phyloP scores from a whole-genome alignment of 2,888 invertebrate genomes.

The Acrobasis suavella region DNA sequence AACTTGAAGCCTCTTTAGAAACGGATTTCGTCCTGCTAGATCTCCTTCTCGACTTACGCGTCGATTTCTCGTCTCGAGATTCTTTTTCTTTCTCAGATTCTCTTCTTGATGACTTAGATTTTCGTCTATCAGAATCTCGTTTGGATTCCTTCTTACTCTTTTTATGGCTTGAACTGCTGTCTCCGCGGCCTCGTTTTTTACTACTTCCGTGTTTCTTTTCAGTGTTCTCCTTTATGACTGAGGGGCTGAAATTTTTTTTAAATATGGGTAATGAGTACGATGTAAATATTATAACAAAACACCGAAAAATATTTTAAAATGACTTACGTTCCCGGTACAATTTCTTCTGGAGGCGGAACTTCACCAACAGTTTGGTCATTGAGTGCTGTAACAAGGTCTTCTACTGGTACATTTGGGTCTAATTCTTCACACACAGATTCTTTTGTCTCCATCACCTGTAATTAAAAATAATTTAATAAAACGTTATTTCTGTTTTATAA shows the following conservation, averaged over 20 bases:
- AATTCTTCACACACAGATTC: slow-evolving; percentile 83
- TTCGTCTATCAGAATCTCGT: slow-evolving; percentile 57
- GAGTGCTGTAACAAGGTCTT: slow-evolving; percentile 85
- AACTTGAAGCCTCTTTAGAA: slow-evolving; percentile 8
- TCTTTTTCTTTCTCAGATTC: slow-evolving; percentile 60
- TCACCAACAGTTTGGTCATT: slow-evolving; percentile 77
- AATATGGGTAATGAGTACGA: too few species aligned
- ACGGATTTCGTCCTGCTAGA: slow-evolving; percentile 47
- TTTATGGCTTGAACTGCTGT: slow-evolving; percentile 48
- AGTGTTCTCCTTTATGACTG: slow-evolving; percentile 41
- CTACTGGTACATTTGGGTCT: slow-evolving; percentile 84
- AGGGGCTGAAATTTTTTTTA: slow-evolving; percentile 31
- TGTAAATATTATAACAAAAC: too few species aligned
- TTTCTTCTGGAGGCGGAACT: slow-evolving; percentile 41
- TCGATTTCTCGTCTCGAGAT: slow-evolving; percentile 48
- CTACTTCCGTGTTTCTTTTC: slow-evolving; percentile 45
- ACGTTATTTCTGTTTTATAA: slow-evolving; percentile 11
- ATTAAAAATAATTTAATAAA: slow-evolving; percentile 23
- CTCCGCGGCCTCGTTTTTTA: slow-evolving; percentile 52
- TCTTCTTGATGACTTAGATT: slow-evolving; percentile 61
- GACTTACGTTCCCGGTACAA: slow-evolving; percentile 50
- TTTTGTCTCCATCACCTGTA: slow-evolving; percentile 84
- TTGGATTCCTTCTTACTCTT: slow-evolving; percentile 59
- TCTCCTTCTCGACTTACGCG: slow-evolving; percentile 56
- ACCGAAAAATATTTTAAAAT: too few species aligned